Percentiles rank a stretch among this genome's conserved stretches.
phyloP scores from a whole-genome alignment of 2,888 invertebrate genomes.

The Uloborus plumipes region DNA sequence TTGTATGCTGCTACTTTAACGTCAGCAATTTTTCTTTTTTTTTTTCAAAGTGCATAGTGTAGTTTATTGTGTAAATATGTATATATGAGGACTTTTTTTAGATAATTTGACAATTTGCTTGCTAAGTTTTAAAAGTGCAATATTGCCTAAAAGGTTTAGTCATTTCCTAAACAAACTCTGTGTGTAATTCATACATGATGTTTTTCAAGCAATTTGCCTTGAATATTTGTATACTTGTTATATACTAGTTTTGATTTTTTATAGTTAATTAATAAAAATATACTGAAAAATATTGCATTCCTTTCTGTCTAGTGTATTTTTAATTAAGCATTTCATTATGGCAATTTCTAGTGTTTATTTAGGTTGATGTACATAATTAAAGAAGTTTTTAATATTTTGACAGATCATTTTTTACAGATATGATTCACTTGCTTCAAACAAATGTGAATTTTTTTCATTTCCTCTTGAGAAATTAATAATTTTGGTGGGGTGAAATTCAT shows the following conservation, averaged over 20 bases:
- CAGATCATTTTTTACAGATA: too few species aligned
- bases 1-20: constrained; percentile 2
- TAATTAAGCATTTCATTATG: too few species aligned
- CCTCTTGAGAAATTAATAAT: too few species aligned
- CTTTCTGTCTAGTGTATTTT: too few species aligned
- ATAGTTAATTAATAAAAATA: constrained; percentile 56
- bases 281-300: background rate
- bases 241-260: constrained; percentile 59
- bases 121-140: constrained; percentile 60
- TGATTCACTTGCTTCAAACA: too few species aligned
- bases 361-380: too few species aligned
- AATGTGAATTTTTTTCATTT: too few species aligned
- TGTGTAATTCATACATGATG: constrained; percentile 34
- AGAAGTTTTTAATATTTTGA: too few species aligned
- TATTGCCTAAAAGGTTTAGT: constrained; percentile 61
- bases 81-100: constrained; percentile 56
- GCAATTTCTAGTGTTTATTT: too few species aligned
- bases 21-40: background rate
- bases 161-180: constrained; percentile 43
- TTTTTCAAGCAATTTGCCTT: constrained; percentile 51
- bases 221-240: constrained; percentile 62
- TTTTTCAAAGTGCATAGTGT: constrained; percentile 14
- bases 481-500: too few species aligned
- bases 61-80: constrained; percentile 61
- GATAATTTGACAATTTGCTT: constrained; percentile 50